Evolutionary conservation across 2,113 vertebrate species (phyloP), one percentile per base, ranked within the genome.

Genomic region (Noctilio leporinus): DNA sequence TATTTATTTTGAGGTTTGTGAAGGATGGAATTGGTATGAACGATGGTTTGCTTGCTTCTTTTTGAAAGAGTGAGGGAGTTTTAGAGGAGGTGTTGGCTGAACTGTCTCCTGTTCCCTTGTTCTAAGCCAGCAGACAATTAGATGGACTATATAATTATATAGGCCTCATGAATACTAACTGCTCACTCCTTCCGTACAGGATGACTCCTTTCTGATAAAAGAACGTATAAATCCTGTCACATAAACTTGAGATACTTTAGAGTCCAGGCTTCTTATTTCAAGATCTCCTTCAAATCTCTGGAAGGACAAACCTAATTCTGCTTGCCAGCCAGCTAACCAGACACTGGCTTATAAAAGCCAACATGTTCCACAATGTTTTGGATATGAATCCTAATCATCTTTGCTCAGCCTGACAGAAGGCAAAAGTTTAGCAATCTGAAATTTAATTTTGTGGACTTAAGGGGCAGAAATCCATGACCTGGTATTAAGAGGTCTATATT

Each of bases 381-480:
- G 80, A 45, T 91, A 77, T 87, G 92, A 94, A 92, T 96, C 35
- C 45, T 91, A 85, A 82, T 94, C 28, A 77, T 81, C 81, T 91
- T 93, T 90, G 33, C 11, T 91, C 76, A 69, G 8, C 69, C 20
- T 55, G 62, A 96, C 80, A 95, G 92, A 81, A 87, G 49, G 55
- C 84, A 77, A 91, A 89, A 77, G 35, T 92, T 86, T 75, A 81
- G 78, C 45, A 64, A 94, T 26, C 35, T 96, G 89, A 94, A 94
- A 96, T 95, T 86, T 95, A 95, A 94, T 91, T 89, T 55, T 87
- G 57, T 82, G 62, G 62, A 57, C 53, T 45, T 51, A 76, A 91
- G 62, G 30, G 84, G 51, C 38, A 95, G 83, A 70, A 86, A 96
- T 88, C 70, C 95, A 59, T 53, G 59, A 67, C 20, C 28, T 65